phyloP scores from a whole-genome alignment of 1,140 invertebrate genomes.

The Bombus vancouverensis region DNA sequence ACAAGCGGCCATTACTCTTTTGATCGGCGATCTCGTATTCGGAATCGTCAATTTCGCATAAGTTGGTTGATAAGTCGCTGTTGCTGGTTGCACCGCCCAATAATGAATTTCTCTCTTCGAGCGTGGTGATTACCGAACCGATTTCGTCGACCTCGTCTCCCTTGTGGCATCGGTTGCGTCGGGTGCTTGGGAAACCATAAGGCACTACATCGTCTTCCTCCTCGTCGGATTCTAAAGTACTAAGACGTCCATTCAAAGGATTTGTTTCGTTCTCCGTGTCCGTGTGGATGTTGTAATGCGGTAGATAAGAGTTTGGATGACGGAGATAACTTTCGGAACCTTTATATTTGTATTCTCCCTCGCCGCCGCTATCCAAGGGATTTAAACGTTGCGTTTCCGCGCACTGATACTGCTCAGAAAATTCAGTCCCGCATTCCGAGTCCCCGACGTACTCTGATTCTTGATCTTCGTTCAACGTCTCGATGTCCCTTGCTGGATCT shows the following conservation, averaged over 20 bases:
- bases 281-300: slow-evolving; percentile 88
- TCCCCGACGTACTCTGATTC: slow-evolving; percentile 89
- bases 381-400: slow-evolving; percentile 84
- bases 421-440: slow-evolving; percentile 86
- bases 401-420: slow-evolving; percentile 84
- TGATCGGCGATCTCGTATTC: slow-evolving; percentile 86
- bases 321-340: slow-evolving; percentile 88
- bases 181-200: slow-evolving; percentile 87
- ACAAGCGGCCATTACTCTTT: slow-evolving; percentile 82
- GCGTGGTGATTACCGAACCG: slow-evolving; percentile 83
- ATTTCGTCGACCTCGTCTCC: slow-evolving; percentile 82
- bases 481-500: slow-evolving; percentile 86
- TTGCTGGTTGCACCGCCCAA: slow-evolving; percentile 88
- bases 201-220: slow-evolving; percentile 86
- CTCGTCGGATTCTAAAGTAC: slow-evolving; percentile 79
- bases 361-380: slow-evolving; percentile 86
- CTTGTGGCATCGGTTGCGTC: slow-evolving; percentile 83
- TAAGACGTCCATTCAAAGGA: slow-evolving; percentile 80
- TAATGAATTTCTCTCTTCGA: slow-evolving; percentile 89
- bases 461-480: slow-evolving; percentile 87
- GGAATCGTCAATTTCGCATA: slow-evolving; percentile 97
- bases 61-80: slow-evolving; percentile 92
- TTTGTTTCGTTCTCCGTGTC: slow-evolving; percentile 85
- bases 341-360: slow-evolving; percentile 83
- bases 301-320: slow-evolving; percentile 93